Evolutionary conservation across 2,113 vertebrate genomes (phyloP).

Genomic region (Notechis scutatus): DNA sequence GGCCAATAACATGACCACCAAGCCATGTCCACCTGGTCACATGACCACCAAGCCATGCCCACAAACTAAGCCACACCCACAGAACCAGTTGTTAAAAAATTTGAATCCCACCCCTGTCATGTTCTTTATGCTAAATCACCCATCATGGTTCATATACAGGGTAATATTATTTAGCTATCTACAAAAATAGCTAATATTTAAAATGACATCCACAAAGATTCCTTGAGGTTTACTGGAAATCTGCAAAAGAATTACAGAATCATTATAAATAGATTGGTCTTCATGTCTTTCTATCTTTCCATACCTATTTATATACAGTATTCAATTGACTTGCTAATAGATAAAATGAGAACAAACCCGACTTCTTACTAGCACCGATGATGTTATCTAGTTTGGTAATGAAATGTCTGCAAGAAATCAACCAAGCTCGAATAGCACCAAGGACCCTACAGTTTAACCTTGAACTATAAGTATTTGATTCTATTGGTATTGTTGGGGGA

Average conservation of each 20-base stretch:
- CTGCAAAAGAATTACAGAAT: neutral
- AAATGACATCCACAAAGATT: neutral
- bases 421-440: neutral
- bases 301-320: neutral
- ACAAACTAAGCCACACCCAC: too few relatives aligned
- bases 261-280: neutral
- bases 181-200: neutral
- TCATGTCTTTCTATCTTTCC: neutral
- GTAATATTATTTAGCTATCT: neutral
- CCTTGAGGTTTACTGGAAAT: neutral
- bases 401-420: neutral
- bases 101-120: neutral
- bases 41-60: too few relatives aligned
- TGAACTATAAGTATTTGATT: neutral
- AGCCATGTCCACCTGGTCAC: too few relatives aligned
- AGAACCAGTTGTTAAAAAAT: too few relatives aligned
- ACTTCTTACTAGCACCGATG: neutral
- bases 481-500: neutral
- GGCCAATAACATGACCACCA: too few relatives aligned
- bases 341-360: neutral
- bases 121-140: neutral
- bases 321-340: neutral
- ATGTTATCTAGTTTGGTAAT: neutral
- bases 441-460: neutral
- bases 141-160: neutral